These are phyloP conservation scores for Gandaritis pyraliata DNA, from an alignment of 2,888 invertebrate genomes.

Conservation along the genomic window DNA sequence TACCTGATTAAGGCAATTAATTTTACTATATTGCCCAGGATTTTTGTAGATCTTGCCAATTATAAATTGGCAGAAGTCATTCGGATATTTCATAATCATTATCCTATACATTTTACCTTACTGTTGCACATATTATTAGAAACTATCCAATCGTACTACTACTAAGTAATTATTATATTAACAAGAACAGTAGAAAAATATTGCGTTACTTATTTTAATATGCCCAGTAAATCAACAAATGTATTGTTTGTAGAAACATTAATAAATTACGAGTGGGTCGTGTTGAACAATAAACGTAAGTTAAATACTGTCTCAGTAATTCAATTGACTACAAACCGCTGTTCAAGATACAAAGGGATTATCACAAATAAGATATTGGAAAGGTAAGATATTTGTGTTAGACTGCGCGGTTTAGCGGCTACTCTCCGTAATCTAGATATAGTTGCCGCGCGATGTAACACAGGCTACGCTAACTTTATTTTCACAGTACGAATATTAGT, in stretches of 20 bases:
- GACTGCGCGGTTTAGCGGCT: no score
- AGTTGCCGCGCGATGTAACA: no score
- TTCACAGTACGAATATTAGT: no score
- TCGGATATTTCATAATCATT: constrained; percentile 17
- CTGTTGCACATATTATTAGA: constrained; percentile 25
- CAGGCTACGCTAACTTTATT: no score
- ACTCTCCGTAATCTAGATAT: no score
- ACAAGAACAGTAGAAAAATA: constrained; percentile 42
- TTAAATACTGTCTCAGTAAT: constrained; percentile 39
- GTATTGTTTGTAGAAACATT: constrained; percentile 18
- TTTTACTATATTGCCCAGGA: constrained; percentile 2
- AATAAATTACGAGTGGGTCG: constrained; percentile 15
- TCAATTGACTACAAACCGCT: constrained; percentile 11
- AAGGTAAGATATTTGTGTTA: no score
- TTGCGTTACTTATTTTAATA: constrained; percentile 36
- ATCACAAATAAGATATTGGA: no score
- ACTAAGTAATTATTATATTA: constrained; percentile 26
- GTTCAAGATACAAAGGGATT: background rate
- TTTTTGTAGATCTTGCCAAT: background rate
- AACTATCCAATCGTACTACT: constrained; percentile 26
- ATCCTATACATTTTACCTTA: constrained; percentile 31
- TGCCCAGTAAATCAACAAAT: constrained; percentile 29
- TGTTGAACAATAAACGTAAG: constrained; percentile 29
- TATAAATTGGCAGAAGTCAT: constrained; percentile 9
- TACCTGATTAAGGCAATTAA: constrained; percentile 3